A percentile compares a stretch with the other conserved stretches of the same genome.
Evolutionary conservation across 1,140 invertebrate species (phyloP).

Genomic region (Drosophila tropicalis): DNA sequence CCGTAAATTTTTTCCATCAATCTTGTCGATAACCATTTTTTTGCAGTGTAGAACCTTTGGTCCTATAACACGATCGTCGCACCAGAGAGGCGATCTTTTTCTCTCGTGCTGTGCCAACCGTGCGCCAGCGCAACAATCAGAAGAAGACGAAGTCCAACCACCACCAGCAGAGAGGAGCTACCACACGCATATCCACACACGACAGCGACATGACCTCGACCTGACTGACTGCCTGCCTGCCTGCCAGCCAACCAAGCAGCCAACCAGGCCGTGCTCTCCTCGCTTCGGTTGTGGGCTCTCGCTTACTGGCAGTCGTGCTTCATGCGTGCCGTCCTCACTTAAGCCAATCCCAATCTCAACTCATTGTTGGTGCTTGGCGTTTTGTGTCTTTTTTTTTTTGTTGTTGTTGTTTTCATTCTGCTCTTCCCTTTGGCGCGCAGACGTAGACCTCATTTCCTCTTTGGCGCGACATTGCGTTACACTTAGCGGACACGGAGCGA

Average conservation of each 20-base stretch:
- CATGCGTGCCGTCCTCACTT: conserved; percentile 76
- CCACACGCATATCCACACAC: conserved; percentile 62
- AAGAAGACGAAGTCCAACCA: conserved; percentile 38
- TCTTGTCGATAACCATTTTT: neutral
- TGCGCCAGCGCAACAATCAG: conserved; percentile 63
- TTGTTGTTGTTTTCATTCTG: conserved; percentile 47
- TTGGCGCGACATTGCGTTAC: conserved; percentile 79
- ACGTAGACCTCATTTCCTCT: conserved; percentile 75
- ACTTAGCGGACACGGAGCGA: conserved; percentile 60
- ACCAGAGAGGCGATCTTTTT: conserved; percentile 33
- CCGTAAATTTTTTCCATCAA: no score
- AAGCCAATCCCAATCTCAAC: conserved; percentile 54
- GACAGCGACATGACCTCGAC: conserved; percentile 69
- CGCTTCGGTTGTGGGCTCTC: conserved; percentile 47
- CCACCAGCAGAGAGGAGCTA: conserved; percentile 43
- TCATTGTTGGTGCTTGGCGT: conserved; percentile 53
- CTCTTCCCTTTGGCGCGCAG: conserved; percentile 53
- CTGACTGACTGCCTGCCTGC: conserved; percentile 17
- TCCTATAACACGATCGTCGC: conserved; percentile 41
- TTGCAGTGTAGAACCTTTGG: conserved; percentile 38
- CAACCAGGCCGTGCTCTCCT: conserved; percentile 28
- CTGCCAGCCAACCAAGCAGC: conserved; percentile 32
- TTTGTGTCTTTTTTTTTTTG: conserved; percentile 13
- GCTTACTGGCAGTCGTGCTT: conserved; percentile 53
- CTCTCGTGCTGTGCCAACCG: conserved; percentile 53